Evolutionary conservation across 2,797 vertebrate genomes (phyloP), one percentile per base, ranked within the genome.

Genomic region (Channallabes apus): DNA sequence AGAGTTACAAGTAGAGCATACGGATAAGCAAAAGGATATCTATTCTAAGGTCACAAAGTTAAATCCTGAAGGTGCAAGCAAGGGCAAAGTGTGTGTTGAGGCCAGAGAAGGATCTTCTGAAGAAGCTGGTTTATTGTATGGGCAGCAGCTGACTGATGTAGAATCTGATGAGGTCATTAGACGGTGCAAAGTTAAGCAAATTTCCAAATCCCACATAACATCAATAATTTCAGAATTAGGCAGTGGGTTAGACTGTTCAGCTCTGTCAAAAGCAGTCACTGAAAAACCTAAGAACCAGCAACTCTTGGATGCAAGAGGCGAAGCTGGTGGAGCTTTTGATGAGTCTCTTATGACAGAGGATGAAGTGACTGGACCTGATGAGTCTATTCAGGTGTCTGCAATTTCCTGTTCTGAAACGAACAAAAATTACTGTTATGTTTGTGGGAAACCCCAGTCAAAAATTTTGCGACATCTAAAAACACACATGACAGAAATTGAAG

Each of bases 61-160:
- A 32, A n/a, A 17, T 67, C 59, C 27, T 59, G 54, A 69, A 56
- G 7, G 58, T 84, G 51, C 54, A 41, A 64, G 65, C 32, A 29
- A 58, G 61, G 54, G 58, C 41, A 72, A 72, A 35, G 15, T 56
- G 69, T 41, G 24, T 54, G 24, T 71, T 24, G 65, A 80, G 65
- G 22, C 27, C 29, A 86, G 67, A 12, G 56, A 56, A 79, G 41
- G 14, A 72, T 46, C 7, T 38, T 64, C 27, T 80, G 35, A 83
- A 35, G 65, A 80, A 62, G 9, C 9, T 75, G 59, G 73, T 5
- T 73, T 86, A 54, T n/a, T 86, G 27, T 78, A 72, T 77, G 80
- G 75, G 65, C 68, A 75, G 46, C 68, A 54, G 80, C 22, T 67
- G 65, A 71, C 65, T 62, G 65, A 84, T 83, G 56, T 84, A 51